phyloP scores from a whole-genome alignment of 2,888 invertebrate species.

The Litoditis marina region DNA sequence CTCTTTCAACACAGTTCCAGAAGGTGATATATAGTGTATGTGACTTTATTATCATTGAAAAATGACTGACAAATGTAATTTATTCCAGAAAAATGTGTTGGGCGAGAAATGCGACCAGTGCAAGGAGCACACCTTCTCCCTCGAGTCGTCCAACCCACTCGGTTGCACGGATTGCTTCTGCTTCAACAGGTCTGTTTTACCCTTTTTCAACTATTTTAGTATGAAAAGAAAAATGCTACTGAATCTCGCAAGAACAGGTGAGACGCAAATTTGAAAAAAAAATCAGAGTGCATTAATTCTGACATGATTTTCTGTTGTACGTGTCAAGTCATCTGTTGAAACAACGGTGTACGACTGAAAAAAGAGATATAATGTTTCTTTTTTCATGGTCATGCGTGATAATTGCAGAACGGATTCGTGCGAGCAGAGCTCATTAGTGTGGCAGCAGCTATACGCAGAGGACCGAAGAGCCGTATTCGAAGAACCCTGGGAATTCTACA shows the following conservation, averaged over 20 bases:
- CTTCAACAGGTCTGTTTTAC: conserved; percentile 70
- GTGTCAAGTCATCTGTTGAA: too few species aligned
- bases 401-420: conserved; percentile 68
- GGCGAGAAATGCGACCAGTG: conserved; percentile 83
- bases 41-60: too few species aligned
- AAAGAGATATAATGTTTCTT: too few species aligned
- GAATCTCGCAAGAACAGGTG: too few species aligned
- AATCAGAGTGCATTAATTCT: too few species aligned
- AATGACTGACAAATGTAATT: not conserved
- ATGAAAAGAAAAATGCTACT: too few species aligned
- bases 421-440: conserved; percentile 32
- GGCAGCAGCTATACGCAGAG: conserved; percentile 70
- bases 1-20: too few species aligned
- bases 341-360: too few species aligned
- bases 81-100: conserved; percentile 73
- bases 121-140: conserved; percentile 79
- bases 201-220: too few species aligned
- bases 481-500: conserved; percentile 54
- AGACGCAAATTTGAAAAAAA: conserved; percentile 5
- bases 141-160: conserved; percentile 74
- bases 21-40: too few species aligned
- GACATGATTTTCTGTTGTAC: too few species aligned
- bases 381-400: not conserved
- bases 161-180: conserved; percentile 96
- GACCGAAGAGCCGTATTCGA: conserved; percentile 53